Conservation (phyloP, 2,113 vertebrate genomes). For the Dipodomys stephensi region DNA sequence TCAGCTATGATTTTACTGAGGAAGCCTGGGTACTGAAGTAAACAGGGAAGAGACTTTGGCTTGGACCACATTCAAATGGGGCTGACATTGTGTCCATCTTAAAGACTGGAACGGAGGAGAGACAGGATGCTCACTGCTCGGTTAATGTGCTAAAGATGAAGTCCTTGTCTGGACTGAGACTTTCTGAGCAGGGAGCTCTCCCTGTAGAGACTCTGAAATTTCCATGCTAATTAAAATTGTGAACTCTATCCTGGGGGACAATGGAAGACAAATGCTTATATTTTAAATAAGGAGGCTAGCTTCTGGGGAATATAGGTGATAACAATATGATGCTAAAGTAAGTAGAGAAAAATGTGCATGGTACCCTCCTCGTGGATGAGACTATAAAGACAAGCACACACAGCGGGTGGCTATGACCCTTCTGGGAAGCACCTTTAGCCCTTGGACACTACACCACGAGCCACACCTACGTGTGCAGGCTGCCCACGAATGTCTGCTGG, state of each 20-base stretch:
- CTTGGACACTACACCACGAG: fast-evolving
- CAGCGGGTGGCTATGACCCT: background rate
- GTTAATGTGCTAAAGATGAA: background rate
- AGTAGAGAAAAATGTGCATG: background rate
- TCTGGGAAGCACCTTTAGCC: too few relatives aligned
- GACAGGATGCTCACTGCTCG: background rate
- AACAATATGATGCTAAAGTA: background rate
- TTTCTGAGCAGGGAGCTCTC: background rate
- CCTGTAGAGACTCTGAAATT: background rate
- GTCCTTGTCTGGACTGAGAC: too few relatives aligned
- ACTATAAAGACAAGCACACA: background rate
- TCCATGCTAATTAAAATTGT: constrained; percentile 41
- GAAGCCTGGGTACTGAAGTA: background rate
- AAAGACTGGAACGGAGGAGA: background rate
- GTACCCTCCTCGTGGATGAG: background rate
- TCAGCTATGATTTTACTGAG: constrained; percentile 54
- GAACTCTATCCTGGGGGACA: background rate
- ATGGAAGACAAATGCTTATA: constrained; percentile 26
- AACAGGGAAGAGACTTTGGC: background rate
- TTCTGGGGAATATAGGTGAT: background rate
- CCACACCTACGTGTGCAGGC: background rate
- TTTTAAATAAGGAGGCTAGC: constrained; percentile 48
- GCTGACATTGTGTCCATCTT: fast-evolving
- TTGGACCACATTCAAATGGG: background rate
- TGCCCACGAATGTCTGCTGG: fast-evolving